These are phyloP conservation scores for Pygmarrhopalites habei DNA, from an alignment of 1,140 invertebrate genomes.

Conservation along the genomic window DNA sequence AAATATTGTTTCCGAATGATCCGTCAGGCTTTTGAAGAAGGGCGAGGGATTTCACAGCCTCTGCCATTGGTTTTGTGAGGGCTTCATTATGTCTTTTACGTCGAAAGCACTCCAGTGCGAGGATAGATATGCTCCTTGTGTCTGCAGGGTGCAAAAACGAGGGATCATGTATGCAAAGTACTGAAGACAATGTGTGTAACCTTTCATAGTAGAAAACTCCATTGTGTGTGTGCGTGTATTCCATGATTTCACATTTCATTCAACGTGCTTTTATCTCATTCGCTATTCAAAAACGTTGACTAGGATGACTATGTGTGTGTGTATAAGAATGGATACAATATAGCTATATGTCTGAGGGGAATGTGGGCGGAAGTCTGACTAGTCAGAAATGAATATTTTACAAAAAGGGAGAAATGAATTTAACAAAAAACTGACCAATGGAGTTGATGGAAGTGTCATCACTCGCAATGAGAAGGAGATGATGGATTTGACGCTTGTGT, in stretches of 20 bases:
- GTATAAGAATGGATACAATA: no score
- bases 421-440: constrained; percentile 21
- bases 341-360: no score
- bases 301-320: no score
- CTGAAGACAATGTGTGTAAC: no score
- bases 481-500: constrained; percentile 64
- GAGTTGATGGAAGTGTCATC: constrained; percentile 41
- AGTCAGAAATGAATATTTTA: no score
- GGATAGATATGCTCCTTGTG: constrained; percentile 71
- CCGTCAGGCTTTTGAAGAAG: constrained; percentile 67
- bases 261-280: no score
- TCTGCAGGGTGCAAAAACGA: constrained; percentile 48
- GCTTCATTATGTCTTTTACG: constrained; percentile 72
- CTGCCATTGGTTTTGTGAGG: constrained; percentile 65
- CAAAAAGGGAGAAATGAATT: no score
- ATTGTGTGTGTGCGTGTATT: no score
- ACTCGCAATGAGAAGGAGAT: constrained; percentile 68
- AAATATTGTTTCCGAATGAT: constrained; percentile 66
- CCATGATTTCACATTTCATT: no score
- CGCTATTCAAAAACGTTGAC: no score
- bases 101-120: constrained; percentile 74
- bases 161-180: not conserved
- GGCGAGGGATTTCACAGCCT: constrained; percentile 65
- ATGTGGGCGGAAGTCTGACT: no score
- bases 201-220: no score